A percentile compares a stretch with the other conserved stretches of the same genome.
phyloP scores from a whole-genome alignment of 2,113 vertebrate species.

The Callospermophilus lateralis region DNA sequence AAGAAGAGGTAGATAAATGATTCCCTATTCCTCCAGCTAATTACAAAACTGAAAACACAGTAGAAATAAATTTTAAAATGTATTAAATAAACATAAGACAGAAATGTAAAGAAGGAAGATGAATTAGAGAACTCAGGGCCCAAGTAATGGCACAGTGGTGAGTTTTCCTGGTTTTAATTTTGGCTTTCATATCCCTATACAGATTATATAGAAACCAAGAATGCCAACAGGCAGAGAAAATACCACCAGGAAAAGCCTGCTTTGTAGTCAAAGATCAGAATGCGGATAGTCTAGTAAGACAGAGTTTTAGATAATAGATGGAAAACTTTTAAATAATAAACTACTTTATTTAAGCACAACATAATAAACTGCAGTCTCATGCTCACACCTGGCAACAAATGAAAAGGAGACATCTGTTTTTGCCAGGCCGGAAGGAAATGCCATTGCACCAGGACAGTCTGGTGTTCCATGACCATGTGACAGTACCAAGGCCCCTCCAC shows the following conservation, averaged over 20 bases:
- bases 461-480: rapidly evolving
- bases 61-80: not conserved
- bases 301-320: not conserved
- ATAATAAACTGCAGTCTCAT: not conserved
- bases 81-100: not conserved
- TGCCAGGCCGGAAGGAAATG: not conserved
- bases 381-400: not conserved
- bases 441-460: not conserved
- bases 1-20: not conserved
- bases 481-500: not conserved
- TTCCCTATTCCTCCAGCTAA: not conserved
- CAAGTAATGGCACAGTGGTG: not conserved
- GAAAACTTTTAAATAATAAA: not conserved
- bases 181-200: not conserved
- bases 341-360: not conserved
- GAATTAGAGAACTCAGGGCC: not conserved
- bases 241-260: not conserved
- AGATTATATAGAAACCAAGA: not conserved
- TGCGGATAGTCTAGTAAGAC: not conserved
- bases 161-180: not conserved
- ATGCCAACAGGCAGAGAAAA: not conserved
- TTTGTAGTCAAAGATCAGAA: not conserved
- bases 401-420: not conserved
- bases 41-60: not conserved
- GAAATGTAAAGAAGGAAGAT: not conserved